A percentile compares a stretch with the other conserved stretches of the same genome.
Evolutionary conservation across 1,140 invertebrate genomes (phyloP).

Genomic region (Drosophila erecta): DNA sequence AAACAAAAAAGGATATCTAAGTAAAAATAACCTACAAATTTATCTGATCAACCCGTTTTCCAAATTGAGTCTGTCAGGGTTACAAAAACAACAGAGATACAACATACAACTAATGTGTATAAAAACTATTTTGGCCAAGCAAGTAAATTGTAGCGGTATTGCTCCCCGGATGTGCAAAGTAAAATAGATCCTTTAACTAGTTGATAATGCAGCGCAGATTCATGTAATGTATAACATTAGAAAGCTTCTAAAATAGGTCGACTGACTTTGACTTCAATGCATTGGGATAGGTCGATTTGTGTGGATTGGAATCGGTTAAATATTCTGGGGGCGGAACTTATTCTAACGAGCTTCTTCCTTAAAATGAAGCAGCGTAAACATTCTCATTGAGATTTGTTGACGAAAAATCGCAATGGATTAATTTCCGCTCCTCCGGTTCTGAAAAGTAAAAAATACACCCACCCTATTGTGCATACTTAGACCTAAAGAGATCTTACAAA

Average conservation of each 20-base stretch:
- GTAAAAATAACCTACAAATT: constrained; percentile 3
- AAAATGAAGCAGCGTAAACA: no score
- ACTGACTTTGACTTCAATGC: neutral
- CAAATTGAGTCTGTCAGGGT: neutral
- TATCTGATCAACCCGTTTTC: constrained; percentile 5
- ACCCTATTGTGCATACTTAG: constrained; percentile 41
- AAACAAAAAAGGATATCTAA: constrained; percentile 20
- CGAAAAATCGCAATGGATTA: neutral
- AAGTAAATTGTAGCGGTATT: neutral
- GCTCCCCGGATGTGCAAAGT: constrained; percentile 28
- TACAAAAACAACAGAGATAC: neutral
- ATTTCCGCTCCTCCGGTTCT: constrained; percentile 5
- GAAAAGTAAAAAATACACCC: constrained; percentile 9
- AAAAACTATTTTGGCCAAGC: constrained; percentile 18
- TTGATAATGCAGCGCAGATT: constrained; percentile 22
- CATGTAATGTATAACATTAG: constrained; percentile 36
- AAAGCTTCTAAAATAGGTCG: constrained; percentile 3
- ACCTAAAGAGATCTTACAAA: constrained; percentile 27
- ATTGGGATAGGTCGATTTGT: constrained; percentile 1
- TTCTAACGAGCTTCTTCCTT: neutral
- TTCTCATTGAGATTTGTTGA: no score
- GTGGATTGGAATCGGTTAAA: constrained; percentile 8
- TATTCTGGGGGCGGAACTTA: constrained; percentile 2
- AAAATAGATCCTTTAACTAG: constrained; percentile 34
- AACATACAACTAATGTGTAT: constrained; percentile 20